Conservation (phyloP, 2,113 vertebrate genomes). For the Sinocyclocheilus rhinocerous region DNA sequence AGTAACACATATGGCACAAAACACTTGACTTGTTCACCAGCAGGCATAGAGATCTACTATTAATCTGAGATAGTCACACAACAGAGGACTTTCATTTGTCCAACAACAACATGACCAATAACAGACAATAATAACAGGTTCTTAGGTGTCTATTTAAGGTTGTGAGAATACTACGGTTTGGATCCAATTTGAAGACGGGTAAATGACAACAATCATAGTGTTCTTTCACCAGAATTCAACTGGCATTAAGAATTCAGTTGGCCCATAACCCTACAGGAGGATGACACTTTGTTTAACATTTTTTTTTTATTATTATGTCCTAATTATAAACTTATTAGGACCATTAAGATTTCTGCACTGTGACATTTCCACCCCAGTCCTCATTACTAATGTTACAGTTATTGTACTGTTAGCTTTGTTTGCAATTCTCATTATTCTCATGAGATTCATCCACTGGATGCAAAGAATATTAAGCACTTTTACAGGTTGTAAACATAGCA, state of each 20-base stretch:
- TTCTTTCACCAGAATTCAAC: neutral
- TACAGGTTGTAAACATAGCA: constrained; percentile 9
- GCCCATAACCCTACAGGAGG: neutral
- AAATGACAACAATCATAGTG: neutral
- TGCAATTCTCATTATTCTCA: constrained; percentile 6
- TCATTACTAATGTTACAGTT: neutral
- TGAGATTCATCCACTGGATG: neutral
- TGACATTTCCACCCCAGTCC: neutral
- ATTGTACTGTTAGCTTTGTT: neutral
- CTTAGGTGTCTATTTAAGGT: neutral
- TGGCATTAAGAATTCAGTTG: neutral
- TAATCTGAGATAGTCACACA: neutral
- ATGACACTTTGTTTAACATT: neutral
- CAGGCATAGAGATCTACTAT: neutral
- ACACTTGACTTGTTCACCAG: neutral
- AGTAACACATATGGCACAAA: neutral
- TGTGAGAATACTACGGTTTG: neutral
- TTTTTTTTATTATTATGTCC: neutral
- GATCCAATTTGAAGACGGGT: neutral
- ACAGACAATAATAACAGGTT: neutral
- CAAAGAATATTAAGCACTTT: neutral
- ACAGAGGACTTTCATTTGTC: neutral
- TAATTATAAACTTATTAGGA: neutral
- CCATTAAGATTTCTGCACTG: neutral
- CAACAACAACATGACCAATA: neutral